Percentiles rank a stretch among this genome's conserved stretches.
These are phyloP conservation scores for Ophiodon elongatus DNA, from an alignment of 2,113 vertebrate genomes.

Conservation along the genomic window DNA sequence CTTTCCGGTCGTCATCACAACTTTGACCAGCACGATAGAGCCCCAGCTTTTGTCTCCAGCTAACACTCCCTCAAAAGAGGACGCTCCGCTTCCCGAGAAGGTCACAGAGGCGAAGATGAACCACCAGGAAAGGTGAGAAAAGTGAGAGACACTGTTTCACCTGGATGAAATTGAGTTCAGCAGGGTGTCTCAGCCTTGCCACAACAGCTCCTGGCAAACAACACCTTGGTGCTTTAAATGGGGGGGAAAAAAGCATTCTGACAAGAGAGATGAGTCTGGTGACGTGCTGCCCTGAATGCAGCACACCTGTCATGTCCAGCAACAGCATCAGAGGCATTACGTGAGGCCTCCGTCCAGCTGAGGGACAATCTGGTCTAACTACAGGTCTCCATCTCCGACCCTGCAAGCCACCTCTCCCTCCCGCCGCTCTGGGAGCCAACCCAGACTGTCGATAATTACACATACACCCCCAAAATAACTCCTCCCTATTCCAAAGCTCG, in stretches of 20 bases:
- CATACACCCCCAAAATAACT: conserved; percentile 8
- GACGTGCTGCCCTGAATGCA: conserved; percentile 35
- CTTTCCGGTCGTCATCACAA: conserved; percentile 7
- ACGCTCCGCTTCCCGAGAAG: neutral
- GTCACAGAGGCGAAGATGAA: conserved; percentile 11
- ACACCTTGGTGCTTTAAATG: neutral
- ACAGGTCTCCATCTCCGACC: conserved; percentile 37
- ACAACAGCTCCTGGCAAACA: conserved; percentile 4
- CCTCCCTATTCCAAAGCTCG: conserved; percentile 22
- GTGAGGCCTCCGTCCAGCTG: conserved; percentile 65
- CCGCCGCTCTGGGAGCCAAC: conserved; percentile 18
- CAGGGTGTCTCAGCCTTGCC: conserved; percentile 2
- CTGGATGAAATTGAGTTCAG: conserved; percentile 10
- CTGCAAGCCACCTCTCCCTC: conserved; percentile 29
- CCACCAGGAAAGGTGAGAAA: conserved; percentile 19
- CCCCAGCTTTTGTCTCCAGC: neutral
- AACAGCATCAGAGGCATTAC: conserved; percentile 23
- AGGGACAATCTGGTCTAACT: conserved; percentile 71
- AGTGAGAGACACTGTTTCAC: conserved; percentile 29
- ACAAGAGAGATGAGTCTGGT: neutral
- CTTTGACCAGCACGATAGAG: neutral
- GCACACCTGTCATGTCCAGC: conserved; percentile 51
- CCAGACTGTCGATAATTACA: neutral
- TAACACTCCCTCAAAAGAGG: neutral
- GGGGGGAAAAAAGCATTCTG: conserved; percentile 5